Percentiles rank a stretch among this genome's conserved stretches.
Conservation (phyloP, 1,140 invertebrate genomes). For the Bombyx mori region ASM3026992v2 NC_085126.1:5837501-5838000, state of each 20-base stretch:
- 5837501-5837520: slow-evolving; percentile 14
- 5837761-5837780: slow-evolving; percentile 22
- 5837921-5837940: slow-evolving; percentile 10
- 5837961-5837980: slow-evolving; percentile 6
- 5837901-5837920: not conserved
- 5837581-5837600: slow-evolving; percentile 13
- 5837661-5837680: slow-evolving; percentile 29
- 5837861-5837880: not conserved
- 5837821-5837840: not conserved
- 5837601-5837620: not conserved
- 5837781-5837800: slow-evolving; percentile 17
- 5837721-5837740: slow-evolving; percentile 14
- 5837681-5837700: slow-evolving; percentile 23
- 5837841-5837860: not conserved
- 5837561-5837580: slow-evolving; percentile 23
- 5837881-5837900: not conserved
- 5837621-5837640: slow-evolving; percentile 24
- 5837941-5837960: slow-evolving; percentile 26
- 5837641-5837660: slow-evolving; percentile 31
- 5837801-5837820: not conserved
- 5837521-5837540: slow-evolving; percentile 16
- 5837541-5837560: slow-evolving; percentile 15
- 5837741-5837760: slow-evolving; percentile 26
- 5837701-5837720: slow-evolving; percentile 27
- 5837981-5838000: no score